A percentile compares a stretch with the other conserved stretches of the same genome.
phyloP scores from a whole-genome alignment of 2,888 invertebrate genomes.

The Stenolophus ochropezus region DNA sequence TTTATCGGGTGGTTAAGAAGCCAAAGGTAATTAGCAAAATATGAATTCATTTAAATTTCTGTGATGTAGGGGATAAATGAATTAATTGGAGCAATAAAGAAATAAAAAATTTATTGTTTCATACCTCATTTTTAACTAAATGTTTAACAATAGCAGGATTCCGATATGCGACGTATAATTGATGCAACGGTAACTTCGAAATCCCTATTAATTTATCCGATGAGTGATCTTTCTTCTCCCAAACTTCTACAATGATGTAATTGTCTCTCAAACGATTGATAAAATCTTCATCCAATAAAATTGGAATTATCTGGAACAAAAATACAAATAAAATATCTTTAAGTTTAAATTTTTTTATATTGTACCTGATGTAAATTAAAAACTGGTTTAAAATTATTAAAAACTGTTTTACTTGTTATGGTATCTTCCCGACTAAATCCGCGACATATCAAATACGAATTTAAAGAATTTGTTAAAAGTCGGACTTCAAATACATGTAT shows the following conservation, averaged over 20 bases:
- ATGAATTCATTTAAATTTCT: no score
- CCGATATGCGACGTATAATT: conserved; percentile 77
- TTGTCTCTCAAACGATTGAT: conserved; percentile 76
- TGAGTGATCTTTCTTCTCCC: conserved; percentile 70
- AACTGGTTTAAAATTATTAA: conserved; percentile 71
- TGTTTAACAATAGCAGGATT: conserved; percentile 76
- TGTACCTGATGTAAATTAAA: conserved; percentile 75
- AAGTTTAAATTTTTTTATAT: background rate
- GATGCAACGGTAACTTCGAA: conserved; percentile 76
- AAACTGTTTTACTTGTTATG: conserved; percentile 71
- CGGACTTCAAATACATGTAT: conserved; percentile 74
- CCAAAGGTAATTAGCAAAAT: no score
- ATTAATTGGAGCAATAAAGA: no score
- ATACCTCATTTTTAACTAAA: conserved; percentile 75
- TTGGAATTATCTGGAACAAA: conserved; percentile 74
- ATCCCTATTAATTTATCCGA: conserved; percentile 73
- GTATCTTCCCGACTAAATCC: conserved; percentile 74
- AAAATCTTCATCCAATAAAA: conserved; percentile 75
- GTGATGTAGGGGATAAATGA: no score
- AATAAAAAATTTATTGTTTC: background rate
- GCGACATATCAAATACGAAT: conserved; percentile 73
- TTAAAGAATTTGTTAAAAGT: conserved; percentile 69
- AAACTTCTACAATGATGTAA: conserved; percentile 76
- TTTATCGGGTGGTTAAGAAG: no score
- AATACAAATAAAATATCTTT: background rate